Evolutionary conservation across 2,888 invertebrate genomes (phyloP).

Genomic region (Pharmacophagus antenor): DNA sequence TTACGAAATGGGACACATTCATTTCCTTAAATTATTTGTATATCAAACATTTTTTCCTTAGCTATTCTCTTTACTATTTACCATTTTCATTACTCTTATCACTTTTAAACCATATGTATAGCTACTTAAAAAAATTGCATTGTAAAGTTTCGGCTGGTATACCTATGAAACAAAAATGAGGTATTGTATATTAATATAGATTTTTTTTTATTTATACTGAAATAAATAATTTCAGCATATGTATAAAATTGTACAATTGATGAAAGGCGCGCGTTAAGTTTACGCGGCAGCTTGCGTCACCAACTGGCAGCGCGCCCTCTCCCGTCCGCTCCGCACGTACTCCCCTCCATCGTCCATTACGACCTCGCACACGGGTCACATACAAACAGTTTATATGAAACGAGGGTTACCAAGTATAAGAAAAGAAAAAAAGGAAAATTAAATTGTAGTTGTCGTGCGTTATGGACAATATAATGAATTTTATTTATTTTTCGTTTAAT

Average conservation of each 20-base stretch:
- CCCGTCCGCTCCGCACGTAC: conserved; percentile 30
- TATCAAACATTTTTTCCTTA: too few relatives aligned
- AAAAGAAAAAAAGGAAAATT: too few relatives aligned
- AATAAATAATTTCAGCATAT: not conserved
- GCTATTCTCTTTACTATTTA: too few relatives aligned
- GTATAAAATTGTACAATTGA: not conserved
- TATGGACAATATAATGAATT: too few relatives aligned
- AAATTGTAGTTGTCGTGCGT: too few relatives aligned
- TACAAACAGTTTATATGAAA: conserved; percentile 41
- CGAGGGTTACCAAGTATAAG: conserved; percentile 12
- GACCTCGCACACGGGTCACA: conserved; percentile 57
- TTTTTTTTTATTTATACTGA: not conserved
- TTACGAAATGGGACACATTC: too few relatives aligned
- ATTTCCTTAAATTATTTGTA: too few relatives aligned
- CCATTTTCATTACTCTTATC: too few relatives aligned
- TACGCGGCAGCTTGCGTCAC: conserved; percentile 51
- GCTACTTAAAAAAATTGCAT: too few relatives aligned
- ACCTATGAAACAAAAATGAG: not conserved
- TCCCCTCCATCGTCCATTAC: conserved; percentile 33
- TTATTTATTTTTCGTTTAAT: too few relatives aligned
- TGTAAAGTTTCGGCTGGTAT: not conserved
- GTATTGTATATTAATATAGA: not conserved
- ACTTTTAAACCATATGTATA: too few relatives aligned
- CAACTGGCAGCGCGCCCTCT: conserved; percentile 34
- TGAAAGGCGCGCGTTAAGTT: conserved; percentile 34